Conservation (phyloP, 2,888 invertebrate species). For the Drosophila mayaguana region DNA sequence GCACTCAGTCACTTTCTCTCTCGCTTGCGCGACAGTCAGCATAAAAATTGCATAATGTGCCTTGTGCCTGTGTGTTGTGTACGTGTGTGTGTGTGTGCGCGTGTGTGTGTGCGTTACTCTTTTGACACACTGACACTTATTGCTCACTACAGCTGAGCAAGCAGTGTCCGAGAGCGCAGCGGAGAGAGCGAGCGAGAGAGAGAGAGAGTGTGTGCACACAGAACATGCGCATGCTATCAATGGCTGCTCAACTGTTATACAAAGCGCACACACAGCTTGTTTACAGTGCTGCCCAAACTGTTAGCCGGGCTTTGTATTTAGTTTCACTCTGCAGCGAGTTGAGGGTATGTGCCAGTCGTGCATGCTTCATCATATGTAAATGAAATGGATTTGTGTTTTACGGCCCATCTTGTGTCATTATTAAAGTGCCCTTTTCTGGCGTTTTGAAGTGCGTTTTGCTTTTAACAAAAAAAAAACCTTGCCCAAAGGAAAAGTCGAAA, state of each 20-base stretch:
- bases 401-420: slow-evolving; percentile 21
- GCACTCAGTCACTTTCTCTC: slow-evolving; percentile 45
- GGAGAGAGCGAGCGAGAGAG: slow-evolving; percentile 12
- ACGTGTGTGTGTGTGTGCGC: slow-evolving; percentile 14
- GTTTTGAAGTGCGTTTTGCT: slow-evolving; percentile 56
- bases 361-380: background rate
- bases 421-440: slow-evolving; percentile 29
- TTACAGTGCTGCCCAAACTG: slow-evolving; percentile 66
- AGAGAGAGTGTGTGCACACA: slow-evolving; percentile 15
- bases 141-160: slow-evolving; percentile 40
- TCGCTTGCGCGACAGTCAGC: slow-evolving; percentile 46
- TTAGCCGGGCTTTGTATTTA: background rate
- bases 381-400: background rate
- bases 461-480: slow-evolving; percentile 33
- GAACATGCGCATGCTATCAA: slow-evolving; percentile 56
- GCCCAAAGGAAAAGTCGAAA: slow-evolving; percentile 14
- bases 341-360: slow-evolving; percentile 31
- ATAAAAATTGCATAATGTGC: slow-evolving; percentile 78
- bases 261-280: slow-evolving; percentile 44
- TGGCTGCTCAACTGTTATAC: slow-evolving; percentile 62
- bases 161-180: slow-evolving; percentile 13
- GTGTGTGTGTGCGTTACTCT: slow-evolving; percentile 4
- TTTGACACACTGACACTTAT: slow-evolving; percentile 84
- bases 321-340: background rate
- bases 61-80: slow-evolving; percentile 7